phyloP scores from a whole-genome alignment of 2,113 vertebrate genomes.

The Saccopteryx leptura region DNA sequence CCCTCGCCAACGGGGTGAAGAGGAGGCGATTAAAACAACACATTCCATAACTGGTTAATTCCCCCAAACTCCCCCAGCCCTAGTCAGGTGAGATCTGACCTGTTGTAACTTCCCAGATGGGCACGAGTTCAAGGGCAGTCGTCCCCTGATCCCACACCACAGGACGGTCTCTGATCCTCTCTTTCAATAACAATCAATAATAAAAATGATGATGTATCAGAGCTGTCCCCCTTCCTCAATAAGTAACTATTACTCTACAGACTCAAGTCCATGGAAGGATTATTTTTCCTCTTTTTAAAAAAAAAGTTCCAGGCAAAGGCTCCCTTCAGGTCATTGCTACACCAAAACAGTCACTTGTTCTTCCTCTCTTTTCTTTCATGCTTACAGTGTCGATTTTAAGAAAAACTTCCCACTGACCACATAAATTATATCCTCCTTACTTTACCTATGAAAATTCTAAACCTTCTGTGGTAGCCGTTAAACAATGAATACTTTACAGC shows the following conservation, averaged over 20 bases:
- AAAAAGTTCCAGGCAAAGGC: background rate
- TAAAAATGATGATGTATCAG: background rate
- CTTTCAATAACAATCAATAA: background rate
- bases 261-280: background rate
- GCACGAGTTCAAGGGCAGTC: no score
- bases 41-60: background rate
- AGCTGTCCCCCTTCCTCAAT: background rate
- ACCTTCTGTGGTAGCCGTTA: background rate
- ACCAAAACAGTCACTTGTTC: background rate
- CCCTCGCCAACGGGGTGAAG: background rate
- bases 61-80: background rate
- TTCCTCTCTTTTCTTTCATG: background rate
- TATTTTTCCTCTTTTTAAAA: background rate
- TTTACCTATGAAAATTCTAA: background rate
- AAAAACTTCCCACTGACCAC: background rate
- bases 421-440: background rate
- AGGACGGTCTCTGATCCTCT: background rate
- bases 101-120: background rate
- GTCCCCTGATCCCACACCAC: fast-evolving
- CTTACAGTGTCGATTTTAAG: background rate
- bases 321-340: background rate
- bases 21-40: background rate
- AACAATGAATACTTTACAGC: background rate
- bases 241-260: background rate
- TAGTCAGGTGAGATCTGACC: fast-evolving